Percentiles rank a stretch among this genome's conserved stretches.
Conservation (phyloP, 2,797 vertebrate species). For the Acrossocheilus wenchowensis region DNA sequence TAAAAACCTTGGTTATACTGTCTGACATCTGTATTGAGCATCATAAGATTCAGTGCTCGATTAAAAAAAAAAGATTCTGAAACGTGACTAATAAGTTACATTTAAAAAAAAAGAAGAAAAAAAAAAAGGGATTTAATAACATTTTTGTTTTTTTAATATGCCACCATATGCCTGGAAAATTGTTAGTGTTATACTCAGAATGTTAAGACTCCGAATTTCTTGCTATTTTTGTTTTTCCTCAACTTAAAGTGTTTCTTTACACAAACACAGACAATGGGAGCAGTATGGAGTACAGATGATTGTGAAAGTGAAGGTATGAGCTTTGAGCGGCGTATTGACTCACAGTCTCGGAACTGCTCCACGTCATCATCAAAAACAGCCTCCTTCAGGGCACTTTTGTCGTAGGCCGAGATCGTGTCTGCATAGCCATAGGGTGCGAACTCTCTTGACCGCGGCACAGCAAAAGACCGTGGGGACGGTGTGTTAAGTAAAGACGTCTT, state of each 20-base stretch:
- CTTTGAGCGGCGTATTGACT: constrained; percentile 64
- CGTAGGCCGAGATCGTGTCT: constrained; percentile 89
- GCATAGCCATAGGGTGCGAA: constrained; percentile 91
- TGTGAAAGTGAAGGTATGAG: constrained; percentile 26
- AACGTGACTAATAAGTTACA: neutral
- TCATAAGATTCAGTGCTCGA: neutral
- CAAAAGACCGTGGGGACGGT: constrained; percentile 90
- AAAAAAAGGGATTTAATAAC: neutral
- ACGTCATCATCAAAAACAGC: constrained; percentile 97
- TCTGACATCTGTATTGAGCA: neutral
- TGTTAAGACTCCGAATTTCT: neutral
- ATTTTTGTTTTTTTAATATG: neutral
- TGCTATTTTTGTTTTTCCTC: neutral
- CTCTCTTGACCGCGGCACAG: constrained; percentile 86
- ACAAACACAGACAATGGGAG: constrained; percentile 30
- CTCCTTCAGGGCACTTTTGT: constrained; percentile 96
- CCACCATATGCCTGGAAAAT: neutral
- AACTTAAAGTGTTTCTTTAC: neutral
- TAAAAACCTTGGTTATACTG: neutral
- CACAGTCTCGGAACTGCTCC: constrained; percentile 96
- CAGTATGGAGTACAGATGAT: constrained; percentile 49
- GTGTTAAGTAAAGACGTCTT: constrained; percentile 98
- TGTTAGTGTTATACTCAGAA: neutral
- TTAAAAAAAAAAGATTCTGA: neutral
- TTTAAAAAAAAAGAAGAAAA: neutral